Percentiles rank a stretch among this genome's conserved stretches.
Conservation (phyloP, 30 jellyfish, hydroid and myxozoan species). For the Hydractinia symbiolongicarpus region DNA sequence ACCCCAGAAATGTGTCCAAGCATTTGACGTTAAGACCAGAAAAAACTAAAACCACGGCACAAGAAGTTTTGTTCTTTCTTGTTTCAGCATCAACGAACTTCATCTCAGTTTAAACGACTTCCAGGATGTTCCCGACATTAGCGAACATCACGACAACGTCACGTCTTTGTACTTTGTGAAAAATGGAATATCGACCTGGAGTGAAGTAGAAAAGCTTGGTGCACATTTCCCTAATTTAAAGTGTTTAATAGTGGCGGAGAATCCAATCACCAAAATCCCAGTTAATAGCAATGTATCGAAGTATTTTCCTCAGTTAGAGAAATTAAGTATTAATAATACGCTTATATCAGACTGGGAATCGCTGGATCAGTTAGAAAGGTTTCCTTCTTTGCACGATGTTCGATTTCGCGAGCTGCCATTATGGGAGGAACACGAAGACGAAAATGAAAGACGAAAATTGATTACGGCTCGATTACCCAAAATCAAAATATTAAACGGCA, state of each 20-base stretch:
- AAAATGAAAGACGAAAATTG: slow-evolving; percentile 44
- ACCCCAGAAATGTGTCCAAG: too few species aligned
- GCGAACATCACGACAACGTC: slow-evolving; percentile 38
- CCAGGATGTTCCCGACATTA: slow-evolving; percentile 43
- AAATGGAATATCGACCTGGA: slow-evolving; percentile 53
- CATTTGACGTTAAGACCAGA: too few species aligned
- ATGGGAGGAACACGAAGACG: slow-evolving; percentile 37
- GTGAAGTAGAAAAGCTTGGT: slow-evolving; percentile 49
- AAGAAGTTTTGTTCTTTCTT: too few species aligned
- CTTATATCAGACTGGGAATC: slow-evolving; percentile 60
- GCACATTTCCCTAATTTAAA: slow-evolving; percentile 47
- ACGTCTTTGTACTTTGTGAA: slow-evolving; percentile 45
- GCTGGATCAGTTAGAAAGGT: slow-evolving; percentile 51
- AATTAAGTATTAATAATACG: slow-evolving; percentile 66
- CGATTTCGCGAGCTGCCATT: slow-evolving; percentile 68
- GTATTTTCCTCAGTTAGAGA: slow-evolving; percentile 33
- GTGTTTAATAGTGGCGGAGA: slow-evolving; percentile 50
- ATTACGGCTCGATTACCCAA: slow-evolving; percentile 67
- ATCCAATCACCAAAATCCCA: slow-evolving; percentile 35
- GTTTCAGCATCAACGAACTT: slow-evolving; percentile 66
- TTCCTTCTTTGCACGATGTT: slow-evolving; percentile 55
- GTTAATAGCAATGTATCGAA: slow-evolving; percentile 1
- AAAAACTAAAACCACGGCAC: too few species aligned
- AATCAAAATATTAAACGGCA: slow-evolving; percentile 60
- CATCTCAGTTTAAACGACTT: slow-evolving; percentile 75